Conservation (phyloP, 2,113 vertebrate species). For the Grallaria varia region DNA sequence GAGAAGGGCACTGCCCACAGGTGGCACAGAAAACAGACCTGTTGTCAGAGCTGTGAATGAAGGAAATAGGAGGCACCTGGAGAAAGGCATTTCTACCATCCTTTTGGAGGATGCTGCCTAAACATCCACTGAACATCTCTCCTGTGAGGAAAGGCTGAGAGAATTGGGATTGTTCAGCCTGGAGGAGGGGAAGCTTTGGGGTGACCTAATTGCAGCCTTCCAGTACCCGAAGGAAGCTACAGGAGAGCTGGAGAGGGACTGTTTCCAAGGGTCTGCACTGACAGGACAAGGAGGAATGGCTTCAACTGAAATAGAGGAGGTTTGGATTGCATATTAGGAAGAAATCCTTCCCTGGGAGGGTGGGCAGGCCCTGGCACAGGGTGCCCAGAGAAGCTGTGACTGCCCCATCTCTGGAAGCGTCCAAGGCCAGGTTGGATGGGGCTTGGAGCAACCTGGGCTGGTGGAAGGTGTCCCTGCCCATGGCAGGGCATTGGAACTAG, state of each 20-base stretch:
- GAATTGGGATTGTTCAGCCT: background rate
- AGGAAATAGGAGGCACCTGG: background rate
- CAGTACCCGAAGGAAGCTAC: background rate
- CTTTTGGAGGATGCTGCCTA: background rate
- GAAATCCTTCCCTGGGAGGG: background rate
- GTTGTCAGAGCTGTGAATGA: background rate
- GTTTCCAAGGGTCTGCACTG: background rate
- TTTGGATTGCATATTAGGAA: background rate
- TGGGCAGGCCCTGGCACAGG: background rate
- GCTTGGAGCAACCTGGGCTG: rapidly evolving
- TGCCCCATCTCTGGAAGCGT: background rate
- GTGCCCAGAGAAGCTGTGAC: background rate
- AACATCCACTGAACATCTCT: background rate
- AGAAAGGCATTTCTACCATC: background rate
- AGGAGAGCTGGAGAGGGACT: background rate
- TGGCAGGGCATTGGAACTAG: background rate
- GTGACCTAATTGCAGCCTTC: background rate
- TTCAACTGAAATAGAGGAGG: background rate
- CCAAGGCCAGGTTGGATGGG: rapidly evolving
- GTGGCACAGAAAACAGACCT: background rate
- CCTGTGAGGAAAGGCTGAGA: background rate
- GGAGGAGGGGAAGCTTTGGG: background rate
- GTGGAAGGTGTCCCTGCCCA: background rate
- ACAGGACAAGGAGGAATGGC: background rate
- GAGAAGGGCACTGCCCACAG: background rate